A percentile compares a stretch with the other conserved stretches of the same genome.
These are phyloP conservation scores for Poeciliopsis paucimaculata DNA, from an alignment of 2,797 vertebrate genomes.

Conservation along the genomic window DNA sequence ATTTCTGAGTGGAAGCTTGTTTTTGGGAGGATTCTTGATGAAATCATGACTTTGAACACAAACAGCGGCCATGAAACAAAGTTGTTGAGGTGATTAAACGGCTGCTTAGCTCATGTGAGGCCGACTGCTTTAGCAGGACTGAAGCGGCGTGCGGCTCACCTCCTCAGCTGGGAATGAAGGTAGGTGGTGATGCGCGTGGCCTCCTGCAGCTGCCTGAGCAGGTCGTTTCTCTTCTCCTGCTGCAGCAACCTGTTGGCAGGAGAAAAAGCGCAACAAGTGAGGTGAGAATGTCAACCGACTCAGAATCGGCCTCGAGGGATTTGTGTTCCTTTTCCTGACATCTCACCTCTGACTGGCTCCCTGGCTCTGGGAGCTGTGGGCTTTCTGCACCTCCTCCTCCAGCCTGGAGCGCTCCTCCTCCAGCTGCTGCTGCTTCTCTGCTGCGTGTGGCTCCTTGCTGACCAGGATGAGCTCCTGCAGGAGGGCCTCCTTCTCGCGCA, in stretches of 20 bases:
- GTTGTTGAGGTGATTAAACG: background rate
- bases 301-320: background rate
- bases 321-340: background rate
- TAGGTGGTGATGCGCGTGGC: conserved; percentile 92
- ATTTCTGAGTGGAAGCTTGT: background rate
- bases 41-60: background rate
- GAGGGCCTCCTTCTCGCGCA: conserved; percentile 96
- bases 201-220: conserved; percentile 94
- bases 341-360: conserved; percentile 93
- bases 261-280: background rate
- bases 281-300: background rate
- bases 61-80: background rate
- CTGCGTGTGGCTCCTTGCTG: conserved; percentile 86
- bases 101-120: background rate
- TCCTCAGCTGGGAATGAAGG: conserved; percentile 95
- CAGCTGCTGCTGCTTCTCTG: conserved; percentile 85
- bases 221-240: conserved; percentile 91
- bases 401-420: conserved; percentile 89
- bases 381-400: conserved; percentile 93
- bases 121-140: background rate
- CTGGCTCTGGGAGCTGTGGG: conserved; percentile 87
- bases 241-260: conserved; percentile 78
- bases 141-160: conserved; percentile 71
- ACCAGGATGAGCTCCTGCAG: conserved; percentile 94
- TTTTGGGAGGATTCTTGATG: background rate